These are phyloP conservation scores for Parapsyche elsis DNA, from an alignment of 1,140 invertebrate species.

Conservation along the genomic window DNA sequence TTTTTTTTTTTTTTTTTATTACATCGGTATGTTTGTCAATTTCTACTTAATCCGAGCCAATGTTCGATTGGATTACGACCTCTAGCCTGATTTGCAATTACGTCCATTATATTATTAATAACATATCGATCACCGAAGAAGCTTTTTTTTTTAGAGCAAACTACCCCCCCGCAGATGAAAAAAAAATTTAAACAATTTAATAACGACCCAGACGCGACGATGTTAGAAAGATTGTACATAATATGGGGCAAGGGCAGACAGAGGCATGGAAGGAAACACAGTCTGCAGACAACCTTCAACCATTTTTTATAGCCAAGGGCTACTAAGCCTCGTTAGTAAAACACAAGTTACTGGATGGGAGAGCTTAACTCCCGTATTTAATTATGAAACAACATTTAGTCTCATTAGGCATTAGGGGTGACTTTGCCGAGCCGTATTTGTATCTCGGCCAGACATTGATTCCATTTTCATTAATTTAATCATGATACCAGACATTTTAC, in stretches of 20 bases:
- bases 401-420: constrained; percentile 37
- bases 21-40: too few species aligned
- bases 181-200: not conserved
- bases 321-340: constrained; percentile 15
- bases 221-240: constrained; percentile 37
- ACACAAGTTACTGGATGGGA: constrained; percentile 32
- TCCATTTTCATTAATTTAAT: not conserved
- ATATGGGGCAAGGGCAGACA: constrained; percentile 29
- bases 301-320: constrained; percentile 34
- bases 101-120: too few species aligned
- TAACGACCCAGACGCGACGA: not conserved
- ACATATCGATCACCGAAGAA: too few species aligned
- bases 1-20: too few species aligned
- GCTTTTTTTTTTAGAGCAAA: not conserved
- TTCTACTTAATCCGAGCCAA: too few species aligned
- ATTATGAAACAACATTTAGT: constrained; percentile 39
- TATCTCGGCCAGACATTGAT: not conserved
- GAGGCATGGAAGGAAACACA: constrained; percentile 21
- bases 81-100: too few species aligned
- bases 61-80: too few species aligned
- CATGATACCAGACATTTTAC: too few species aligned
- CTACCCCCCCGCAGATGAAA: too few species aligned
- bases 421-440: constrained; percentile 24
- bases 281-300: constrained; percentile 39
- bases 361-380: constrained; percentile 28